A percentile compares a stretch with the other conserved stretches of the same genome.
Conservation (phyloP, 2,113 vertebrate species). For the Labeo catla region DNA sequence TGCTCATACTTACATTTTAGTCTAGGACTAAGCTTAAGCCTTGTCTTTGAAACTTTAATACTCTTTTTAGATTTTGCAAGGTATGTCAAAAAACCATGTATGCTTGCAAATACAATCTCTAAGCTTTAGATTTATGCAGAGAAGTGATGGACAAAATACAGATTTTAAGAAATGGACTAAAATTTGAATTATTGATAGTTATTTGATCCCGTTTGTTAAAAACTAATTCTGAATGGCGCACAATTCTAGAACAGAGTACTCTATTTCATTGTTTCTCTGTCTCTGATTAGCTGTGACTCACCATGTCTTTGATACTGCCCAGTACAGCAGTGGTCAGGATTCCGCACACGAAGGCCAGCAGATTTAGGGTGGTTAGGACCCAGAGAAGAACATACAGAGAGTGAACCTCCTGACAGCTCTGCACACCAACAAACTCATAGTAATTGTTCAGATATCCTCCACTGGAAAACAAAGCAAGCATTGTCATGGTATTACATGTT, state of each 20-base stretch:
- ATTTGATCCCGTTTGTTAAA: background rate
- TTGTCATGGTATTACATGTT: background rate
- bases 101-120: too few relatives aligned
- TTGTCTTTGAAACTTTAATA: too few relatives aligned
- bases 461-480: slow-evolving; percentile 54
- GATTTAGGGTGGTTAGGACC: slow-evolving; percentile 69
- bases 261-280: background rate
- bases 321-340: slow-evolving; percentile 72
- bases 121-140: too few relatives aligned
- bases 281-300: slow-evolving; percentile 48
- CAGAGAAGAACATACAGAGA: slow-evolving; percentile 71
- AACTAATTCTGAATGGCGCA: background rate
- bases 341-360: slow-evolving; percentile 69
- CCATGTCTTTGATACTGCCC: slow-evolving; percentile 72
- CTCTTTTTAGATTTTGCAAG: too few relatives aligned
- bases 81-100: too few relatives aligned
- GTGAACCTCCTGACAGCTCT: slow-evolving; percentile 73
- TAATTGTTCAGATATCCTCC: slow-evolving; percentile 75
- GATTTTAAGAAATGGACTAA: background rate
- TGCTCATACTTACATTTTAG: too few relatives aligned
- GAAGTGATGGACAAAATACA: background rate
- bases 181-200: background rate
- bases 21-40: too few relatives aligned
- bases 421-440: slow-evolving; percentile 77
- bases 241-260: background rate